These are phyloP conservation scores for Leptatherina wallacei DNA, from an alignment of 2,797 vertebrate species.

Conservation along the genomic window DNA sequence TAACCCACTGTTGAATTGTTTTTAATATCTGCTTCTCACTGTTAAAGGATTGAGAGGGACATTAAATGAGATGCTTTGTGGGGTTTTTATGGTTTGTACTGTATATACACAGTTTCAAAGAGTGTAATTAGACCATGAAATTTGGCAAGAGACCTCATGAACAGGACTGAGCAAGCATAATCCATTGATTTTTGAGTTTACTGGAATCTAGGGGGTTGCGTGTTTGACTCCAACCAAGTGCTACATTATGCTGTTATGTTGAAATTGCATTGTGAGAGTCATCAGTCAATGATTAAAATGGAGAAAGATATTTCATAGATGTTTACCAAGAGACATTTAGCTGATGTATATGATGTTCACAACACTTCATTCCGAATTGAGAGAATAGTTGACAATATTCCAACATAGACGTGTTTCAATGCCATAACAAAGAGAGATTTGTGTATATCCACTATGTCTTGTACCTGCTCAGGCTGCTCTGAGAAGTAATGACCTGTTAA, in stretches of 20 bases:
- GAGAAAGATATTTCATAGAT: slow-evolving; percentile 24
- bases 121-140: neutral
- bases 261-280: slow-evolving; percentile 1
- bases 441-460: slow-evolving; percentile 58
- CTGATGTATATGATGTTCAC: slow-evolving; percentile 9
- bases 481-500: slow-evolving; percentile 84
- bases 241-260: neutral
- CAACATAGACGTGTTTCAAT: slow-evolving; percentile 23
- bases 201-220: neutral
- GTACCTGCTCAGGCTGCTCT: slow-evolving; percentile 66
- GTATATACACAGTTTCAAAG: neutral
- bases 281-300: slow-evolving; percentile 74
- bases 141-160: neutral
- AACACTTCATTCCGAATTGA: slow-evolving; percentile 19
- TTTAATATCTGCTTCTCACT: neutral
- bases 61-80: neutral
- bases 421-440: slow-evolving; percentile 52
- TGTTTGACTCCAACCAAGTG: neutral
- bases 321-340: slow-evolving; percentile 6
- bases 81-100: neutral
- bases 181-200: neutral
- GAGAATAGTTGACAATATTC: slow-evolving; percentile 8
- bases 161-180: neutral
- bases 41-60: neutral
- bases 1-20: neutral